Conservation (phyloP, 2,797 vertebrate species). For the Hyperoplus lanceolatus region DNA sequence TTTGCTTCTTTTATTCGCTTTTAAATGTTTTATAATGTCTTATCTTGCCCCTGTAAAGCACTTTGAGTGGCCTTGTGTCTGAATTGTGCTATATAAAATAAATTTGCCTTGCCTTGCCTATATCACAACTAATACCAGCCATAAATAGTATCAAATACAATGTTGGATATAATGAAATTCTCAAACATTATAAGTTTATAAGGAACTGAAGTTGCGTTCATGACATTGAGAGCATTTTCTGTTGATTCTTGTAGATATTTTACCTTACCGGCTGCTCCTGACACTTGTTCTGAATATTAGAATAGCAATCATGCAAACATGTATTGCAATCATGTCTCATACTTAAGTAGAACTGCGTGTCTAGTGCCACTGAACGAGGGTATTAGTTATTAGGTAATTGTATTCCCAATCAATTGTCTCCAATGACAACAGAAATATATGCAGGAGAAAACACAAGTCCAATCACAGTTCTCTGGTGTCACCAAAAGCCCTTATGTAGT, state of each 20-base stretch:
- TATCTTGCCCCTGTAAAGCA: no score
- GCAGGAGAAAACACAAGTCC: not conserved
- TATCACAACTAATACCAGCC: not conserved
- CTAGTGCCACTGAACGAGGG: no score
- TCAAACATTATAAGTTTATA: not conserved
- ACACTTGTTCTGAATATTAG: no score
- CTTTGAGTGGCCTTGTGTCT: no score
- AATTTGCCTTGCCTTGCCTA: not conserved
- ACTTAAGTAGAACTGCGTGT: not conserved
- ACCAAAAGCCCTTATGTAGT: not conserved
- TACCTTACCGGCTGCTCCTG: not conserved
- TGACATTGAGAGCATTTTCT: not conserved
- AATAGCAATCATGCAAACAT: no score
- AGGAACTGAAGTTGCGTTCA: not conserved
- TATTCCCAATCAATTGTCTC: not conserved
- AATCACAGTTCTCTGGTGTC: not conserved
- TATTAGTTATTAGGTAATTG: not conserved
- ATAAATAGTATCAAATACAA: not conserved
- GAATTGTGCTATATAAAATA: no score
- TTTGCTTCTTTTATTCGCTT: no score
- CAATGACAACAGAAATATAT: not conserved
- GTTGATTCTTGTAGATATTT: not conserved
- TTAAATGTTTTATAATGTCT: no score
- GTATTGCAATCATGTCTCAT: no score
- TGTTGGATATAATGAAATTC: not conserved